A percentile compares a stretch with the other conserved stretches of the same genome.
These are phyloP conservation scores for Arenaria interpres DNA, from an alignment of 2,113 vertebrate genomes.

Conservation along the genomic window DNA sequence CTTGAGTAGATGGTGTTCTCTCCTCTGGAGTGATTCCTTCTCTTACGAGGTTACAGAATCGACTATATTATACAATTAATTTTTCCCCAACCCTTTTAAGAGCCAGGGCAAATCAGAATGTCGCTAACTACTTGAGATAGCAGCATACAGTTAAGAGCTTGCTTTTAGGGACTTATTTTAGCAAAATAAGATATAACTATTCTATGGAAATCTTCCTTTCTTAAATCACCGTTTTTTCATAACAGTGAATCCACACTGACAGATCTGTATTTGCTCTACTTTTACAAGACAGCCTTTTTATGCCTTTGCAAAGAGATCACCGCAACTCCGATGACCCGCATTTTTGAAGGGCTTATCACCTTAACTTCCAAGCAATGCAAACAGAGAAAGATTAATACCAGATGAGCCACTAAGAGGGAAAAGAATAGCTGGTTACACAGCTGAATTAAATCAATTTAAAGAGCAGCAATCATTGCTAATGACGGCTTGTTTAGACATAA, in stretches of 20 bases:
- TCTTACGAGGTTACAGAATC: not conserved
- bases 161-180: not conserved
- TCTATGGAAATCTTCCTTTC: not conserved
- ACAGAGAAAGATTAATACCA: constrained; percentile 34
- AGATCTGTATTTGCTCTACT: not conserved
- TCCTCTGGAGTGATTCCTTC: not conserved
- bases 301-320: not conserved
- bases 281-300: not conserved
- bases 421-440: not conserved
- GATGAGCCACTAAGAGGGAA: not conserved
- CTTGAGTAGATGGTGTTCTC: not conserved
- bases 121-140: not conserved
- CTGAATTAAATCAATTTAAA: constrained; percentile 10
- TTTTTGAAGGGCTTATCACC: not conserved
- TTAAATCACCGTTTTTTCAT: not conserved
- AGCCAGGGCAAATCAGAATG: not conserved
- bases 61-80: not conserved
- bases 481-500: constrained; percentile 33
- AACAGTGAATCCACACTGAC: not conserved
- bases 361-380: not conserved
- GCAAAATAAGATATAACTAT: not conserved
- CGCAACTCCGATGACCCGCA: too few relatives aligned
- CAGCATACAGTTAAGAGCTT: not conserved
- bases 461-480: constrained; percentile 1
- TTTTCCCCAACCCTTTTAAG: not conserved